These are phyloP conservation scores for Chanos chanos DNA, from an alignment of 2,797 vertebrate genomes.

Conservation along the genomic window DNA sequence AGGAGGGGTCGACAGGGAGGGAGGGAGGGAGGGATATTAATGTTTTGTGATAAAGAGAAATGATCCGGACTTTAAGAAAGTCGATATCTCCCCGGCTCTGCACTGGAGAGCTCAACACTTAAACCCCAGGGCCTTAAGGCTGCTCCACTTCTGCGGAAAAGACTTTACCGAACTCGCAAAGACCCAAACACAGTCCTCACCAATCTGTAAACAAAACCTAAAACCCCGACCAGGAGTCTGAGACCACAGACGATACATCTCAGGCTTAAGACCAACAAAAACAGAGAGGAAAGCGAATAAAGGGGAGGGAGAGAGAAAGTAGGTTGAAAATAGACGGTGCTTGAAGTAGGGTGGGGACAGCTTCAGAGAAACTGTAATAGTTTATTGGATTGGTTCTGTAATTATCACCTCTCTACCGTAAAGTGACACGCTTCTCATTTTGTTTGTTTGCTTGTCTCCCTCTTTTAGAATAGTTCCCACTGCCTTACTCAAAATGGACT, in stretches of 20 bases:
- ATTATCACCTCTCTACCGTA: conserved; percentile 67
- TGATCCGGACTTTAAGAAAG: conserved; percentile 76
- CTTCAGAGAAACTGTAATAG: conserved; percentile 30
- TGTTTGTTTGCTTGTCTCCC: conserved; percentile 25
- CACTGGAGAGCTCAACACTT: conserved; percentile 78
- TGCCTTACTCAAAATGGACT: conserved; percentile 84
- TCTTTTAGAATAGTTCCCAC: conserved; percentile 77
- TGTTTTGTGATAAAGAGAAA: conserved; percentile 81
- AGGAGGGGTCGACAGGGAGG: conserved; percentile 45
- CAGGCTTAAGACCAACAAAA: conserved; percentile 52
- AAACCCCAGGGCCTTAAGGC: conserved; percentile 81
- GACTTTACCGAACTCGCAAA: conserved; percentile 69
- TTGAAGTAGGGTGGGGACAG: conserved; percentile 65
- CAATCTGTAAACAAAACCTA: conserved; percentile 74
- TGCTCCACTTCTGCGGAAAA: conserved; percentile 79
- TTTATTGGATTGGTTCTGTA: conserved; percentile 65
- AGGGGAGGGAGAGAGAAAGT: conserved; percentile 22
- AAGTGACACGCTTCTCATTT: conserved; percentile 74
- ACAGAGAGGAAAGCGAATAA: conserved; percentile 39
- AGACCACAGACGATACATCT: conserved; percentile 62
- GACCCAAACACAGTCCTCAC: conserved; percentile 68
- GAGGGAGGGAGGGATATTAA: conserved; percentile 60
- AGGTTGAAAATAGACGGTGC: conserved; percentile 64
- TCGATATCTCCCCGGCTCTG: conserved; percentile 78
- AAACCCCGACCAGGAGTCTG: conserved; percentile 74